Evolutionary conservation across 2,888 invertebrate genomes (phyloP).

Genomic region (Hipparchia semele): DNA sequence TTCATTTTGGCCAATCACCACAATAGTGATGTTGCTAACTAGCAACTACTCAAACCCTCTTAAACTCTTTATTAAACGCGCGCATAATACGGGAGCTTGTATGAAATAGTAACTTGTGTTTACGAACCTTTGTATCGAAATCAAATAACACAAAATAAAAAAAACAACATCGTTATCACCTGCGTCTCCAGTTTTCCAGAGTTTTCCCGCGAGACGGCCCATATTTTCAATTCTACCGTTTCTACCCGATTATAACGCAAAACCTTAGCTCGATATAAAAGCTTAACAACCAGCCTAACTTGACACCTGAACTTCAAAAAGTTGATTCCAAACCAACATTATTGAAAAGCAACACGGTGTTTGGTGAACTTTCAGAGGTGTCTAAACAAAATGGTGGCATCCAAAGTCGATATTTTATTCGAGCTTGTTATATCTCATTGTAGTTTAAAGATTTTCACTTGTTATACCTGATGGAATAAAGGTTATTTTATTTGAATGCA

Average conservation of each 20-base stretch:
- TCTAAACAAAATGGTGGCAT: slow-evolving; percentile 46
- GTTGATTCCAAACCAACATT: slow-evolving; percentile 24
- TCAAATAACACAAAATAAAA: slow-evolving; percentile 18
- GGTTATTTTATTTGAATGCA: slow-evolving; percentile 48
- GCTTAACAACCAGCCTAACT: slow-evolving; percentile 52
- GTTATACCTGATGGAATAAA: slow-evolving; percentile 48
- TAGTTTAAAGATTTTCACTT: slow-evolving; percentile 64
- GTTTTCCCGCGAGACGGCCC: slow-evolving; percentile 67
- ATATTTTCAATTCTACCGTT: slow-evolving; percentile 75
- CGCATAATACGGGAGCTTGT: no score
- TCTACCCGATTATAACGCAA: slow-evolving; percentile 70
- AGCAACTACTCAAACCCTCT: no score
- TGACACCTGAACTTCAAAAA: slow-evolving; percentile 38
- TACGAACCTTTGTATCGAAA: slow-evolving; percentile 18
- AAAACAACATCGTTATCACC: slow-evolving; percentile 39
- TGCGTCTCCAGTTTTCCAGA: slow-evolving; percentile 57
- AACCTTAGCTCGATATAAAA: slow-evolving; percentile 62
- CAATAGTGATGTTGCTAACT: no score
- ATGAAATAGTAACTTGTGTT: no score
- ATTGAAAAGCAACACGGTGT: slow-evolving; percentile 28
- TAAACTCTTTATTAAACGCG: no score
- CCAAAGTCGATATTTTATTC: slow-evolving; percentile 75
- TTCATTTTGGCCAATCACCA: no score
- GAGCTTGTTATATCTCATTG: slow-evolving; percentile 74
- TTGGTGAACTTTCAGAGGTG: slow-evolving; percentile 35